Evolutionary conservation across 2,113 vertebrate genomes (phyloP).

Genomic region (Chinchilla lanigera): DNA sequence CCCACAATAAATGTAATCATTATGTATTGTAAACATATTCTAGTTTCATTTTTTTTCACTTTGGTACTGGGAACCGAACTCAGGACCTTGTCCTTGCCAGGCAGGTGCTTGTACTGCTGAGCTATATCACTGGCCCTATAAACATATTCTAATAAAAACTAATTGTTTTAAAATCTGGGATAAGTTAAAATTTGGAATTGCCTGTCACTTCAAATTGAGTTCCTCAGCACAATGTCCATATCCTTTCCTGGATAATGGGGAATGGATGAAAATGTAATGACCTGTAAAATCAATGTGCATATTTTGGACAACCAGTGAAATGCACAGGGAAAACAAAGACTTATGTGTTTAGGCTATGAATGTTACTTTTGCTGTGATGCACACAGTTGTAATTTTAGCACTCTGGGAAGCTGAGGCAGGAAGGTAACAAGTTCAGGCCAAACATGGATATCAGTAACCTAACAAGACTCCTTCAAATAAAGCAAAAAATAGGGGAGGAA

Average conservation of each 20-base stretch:
- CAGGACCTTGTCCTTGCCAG: too few relatives aligned
- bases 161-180: background rate
- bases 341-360: background rate
- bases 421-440: background rate
- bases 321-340: background rate
- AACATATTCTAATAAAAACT: background rate
- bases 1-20: background rate
- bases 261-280: background rate
- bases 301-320: background rate
- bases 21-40: background rate
- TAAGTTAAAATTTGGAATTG: background rate
- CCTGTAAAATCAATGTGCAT: background rate
- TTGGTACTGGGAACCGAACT: too few relatives aligned
- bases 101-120: too few relatives aligned
- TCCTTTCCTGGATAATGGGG: background rate
- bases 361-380: background rate
- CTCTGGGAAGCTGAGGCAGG: background rate
- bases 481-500: background rate
- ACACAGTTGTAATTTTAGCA: background rate
- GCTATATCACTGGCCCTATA: too few relatives aligned
- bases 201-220: constrained; percentile 12
- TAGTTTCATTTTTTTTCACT: too few relatives aligned
- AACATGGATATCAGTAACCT: background rate
- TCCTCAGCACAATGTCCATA: background rate
- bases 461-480: background rate